Evolutionary conservation across 2,888 invertebrate genomes (phyloP).

Genomic region (Drosophila pseudotalamancana): DNA sequence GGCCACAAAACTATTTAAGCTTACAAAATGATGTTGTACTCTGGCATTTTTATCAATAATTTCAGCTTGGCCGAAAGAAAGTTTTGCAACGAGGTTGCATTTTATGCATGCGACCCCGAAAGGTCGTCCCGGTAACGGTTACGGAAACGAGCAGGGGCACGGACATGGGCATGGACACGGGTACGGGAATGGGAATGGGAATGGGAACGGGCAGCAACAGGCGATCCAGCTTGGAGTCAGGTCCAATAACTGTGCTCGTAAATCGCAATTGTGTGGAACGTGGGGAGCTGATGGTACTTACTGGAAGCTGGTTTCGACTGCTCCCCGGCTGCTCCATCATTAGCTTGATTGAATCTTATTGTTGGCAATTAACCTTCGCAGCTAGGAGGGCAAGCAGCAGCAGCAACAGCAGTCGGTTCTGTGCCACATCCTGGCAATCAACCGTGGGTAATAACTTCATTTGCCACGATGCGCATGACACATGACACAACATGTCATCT

Average conservation of each 20-base stretch:
- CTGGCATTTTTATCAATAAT: constrained; percentile 54
- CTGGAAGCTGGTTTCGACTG: constrained; percentile 39
- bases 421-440: constrained; percentile 29
- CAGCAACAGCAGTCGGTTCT: constrained; percentile 13
- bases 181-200: neutral
- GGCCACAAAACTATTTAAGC: constrained; percentile 45
- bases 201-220: constrained; percentile 1
- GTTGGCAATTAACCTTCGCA: constrained; percentile 76
- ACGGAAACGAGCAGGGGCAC: neutral
- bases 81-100: constrained; percentile 51
- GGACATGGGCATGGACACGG: too few relatives aligned
- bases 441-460: constrained; percentile 66
- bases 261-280: constrained; percentile 68
- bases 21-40: constrained; percentile 47
- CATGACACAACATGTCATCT: constrained; percentile 76
- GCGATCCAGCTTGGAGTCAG: constrained; percentile 24
- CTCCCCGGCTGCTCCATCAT: constrained; percentile 61
- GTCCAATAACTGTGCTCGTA: constrained; percentile 52
- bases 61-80: constrained; percentile 45
- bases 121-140: constrained; percentile 41
- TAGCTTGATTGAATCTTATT: constrained; percentile 80
- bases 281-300: constrained; percentile 16
- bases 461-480: constrained; percentile 54
- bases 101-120: constrained; percentile 72
- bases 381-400: constrained; percentile 55